Evolutionary conservation across 2,888 invertebrate genomes (phyloP).

Genomic region (Caenorhabditis sp.): DNA sequence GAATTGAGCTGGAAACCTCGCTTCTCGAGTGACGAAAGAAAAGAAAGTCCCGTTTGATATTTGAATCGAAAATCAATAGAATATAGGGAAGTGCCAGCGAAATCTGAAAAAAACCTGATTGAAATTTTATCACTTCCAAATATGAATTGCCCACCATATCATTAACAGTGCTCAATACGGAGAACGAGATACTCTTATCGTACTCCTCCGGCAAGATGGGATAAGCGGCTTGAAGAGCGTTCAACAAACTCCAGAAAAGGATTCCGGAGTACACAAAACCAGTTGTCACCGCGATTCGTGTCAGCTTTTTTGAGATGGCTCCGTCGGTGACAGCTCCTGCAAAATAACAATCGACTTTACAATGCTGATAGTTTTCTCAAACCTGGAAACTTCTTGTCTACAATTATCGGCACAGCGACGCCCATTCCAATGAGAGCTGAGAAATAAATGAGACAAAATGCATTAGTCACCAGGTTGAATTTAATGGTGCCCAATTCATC

Average conservation of each 20-base stretch:
- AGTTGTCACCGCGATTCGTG: conserved; percentile 15
- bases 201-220: neutral
- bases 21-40: neutral
- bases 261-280: conserved; percentile 20
- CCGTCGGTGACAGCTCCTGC: neutral
- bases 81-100: conserved; percentile 37
- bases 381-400: neutral
- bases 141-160: conserved; percentile 17
- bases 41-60: conserved; percentile 12
- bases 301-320: conserved; percentile 16
- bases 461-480: neutral
- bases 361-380: no score
- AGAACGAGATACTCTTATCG: neutral
- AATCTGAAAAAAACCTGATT: conserved; percentile 15
- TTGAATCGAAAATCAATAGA: conserved; percentile 27
- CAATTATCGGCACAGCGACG: neutral
- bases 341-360: no score
- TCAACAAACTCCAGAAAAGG: neutral
- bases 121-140: no score
- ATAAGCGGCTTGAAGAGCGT: neutral
- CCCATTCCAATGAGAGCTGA: neutral
- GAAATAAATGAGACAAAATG: neutral
- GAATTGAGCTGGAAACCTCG: neutral
- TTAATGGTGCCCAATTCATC: neutral
- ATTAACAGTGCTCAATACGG: neutral